Evolutionary conservation across 2,113 vertebrate species (phyloP), one percentile per base, ranked within the genome.

Genomic region (Syrmaticus mikado): DNA sequence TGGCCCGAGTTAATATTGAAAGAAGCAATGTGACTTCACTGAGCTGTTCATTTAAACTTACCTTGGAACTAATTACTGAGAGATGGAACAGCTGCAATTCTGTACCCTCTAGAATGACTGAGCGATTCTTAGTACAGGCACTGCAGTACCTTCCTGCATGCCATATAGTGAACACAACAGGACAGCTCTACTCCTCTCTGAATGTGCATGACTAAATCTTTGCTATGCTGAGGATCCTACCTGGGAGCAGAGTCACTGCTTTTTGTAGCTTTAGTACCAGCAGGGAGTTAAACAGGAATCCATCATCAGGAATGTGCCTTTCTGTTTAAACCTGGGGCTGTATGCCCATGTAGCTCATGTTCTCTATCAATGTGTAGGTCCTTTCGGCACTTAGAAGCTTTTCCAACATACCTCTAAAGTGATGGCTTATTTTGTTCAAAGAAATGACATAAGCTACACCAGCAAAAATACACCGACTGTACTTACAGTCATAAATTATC

Each of bases 401-500:
- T 81, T 82, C 93, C 87, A 83, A 80, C 76, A 77, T 90, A 94
- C 74, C 65, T 64, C 82, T 85, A 34, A 91, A 91, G 50, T 58
- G 65, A 90, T 88, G 61, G 65, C 46, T 93, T 95, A 25, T 40
- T 93, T 95, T 94, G 77, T 80, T 81, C 88, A 64, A 74, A 95
- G 82, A 53, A 91, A 95, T 80, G 13, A 87, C 79, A 89, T 70
- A 93, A 94, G 34, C 38, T 85, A 64, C 50, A 93, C 68, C 60
- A 81, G 72, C 50, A 94, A 72, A 92, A 93, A 38, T 10, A 61
- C 92, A 75, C 55, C 10, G 68, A 81, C 46, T 95, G 13, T 20
- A 90, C 68, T 91, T 75, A 72, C 72, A 88, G 76, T 22, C 81
- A 89, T 79, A 94, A 94, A 90, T 92, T 90, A 85, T 90, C 90